Conservation (phyloP, 1,140 invertebrate genomes). For the Drosophila auraria region DNA sequence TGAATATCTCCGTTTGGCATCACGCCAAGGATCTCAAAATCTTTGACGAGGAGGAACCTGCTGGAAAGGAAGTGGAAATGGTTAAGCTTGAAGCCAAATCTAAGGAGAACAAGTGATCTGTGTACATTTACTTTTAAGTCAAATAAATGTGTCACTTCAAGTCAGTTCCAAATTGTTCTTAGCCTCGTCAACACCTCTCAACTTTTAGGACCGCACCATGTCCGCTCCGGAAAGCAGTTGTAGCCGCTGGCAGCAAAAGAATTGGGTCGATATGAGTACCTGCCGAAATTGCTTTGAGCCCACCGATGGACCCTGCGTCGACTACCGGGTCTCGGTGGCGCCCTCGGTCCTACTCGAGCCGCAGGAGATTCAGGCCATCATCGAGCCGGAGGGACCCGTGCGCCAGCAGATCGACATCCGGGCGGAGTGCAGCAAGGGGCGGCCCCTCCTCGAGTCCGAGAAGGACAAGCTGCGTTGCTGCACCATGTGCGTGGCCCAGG, state of each 20-base stretch:
- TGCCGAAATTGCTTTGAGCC: constrained; percentile 47
- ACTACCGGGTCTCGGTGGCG: constrained; percentile 17
- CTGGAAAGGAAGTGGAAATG: constrained; percentile 33
- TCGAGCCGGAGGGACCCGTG: constrained; percentile 30
- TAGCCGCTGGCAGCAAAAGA: constrained; percentile 15
- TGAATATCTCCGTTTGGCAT: constrained; percentile 89
- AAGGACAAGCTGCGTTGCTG: constrained; percentile 8
- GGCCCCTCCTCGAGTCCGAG: constrained; percentile 1
- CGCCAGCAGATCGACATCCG: constrained; percentile 33
- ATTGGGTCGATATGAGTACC: neutral
- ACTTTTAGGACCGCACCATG: constrained; percentile 21
- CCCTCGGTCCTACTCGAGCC: neutral
- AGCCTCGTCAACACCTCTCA: neutral
- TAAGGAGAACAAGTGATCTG: neutral
- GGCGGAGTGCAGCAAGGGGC: constrained; percentile 28
- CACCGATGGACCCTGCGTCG: constrained; percentile 30
- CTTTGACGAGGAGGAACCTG: constrained; percentile 88
- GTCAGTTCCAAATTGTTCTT: neutral
- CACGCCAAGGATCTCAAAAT: constrained; percentile 89
- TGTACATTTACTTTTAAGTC: neutral
- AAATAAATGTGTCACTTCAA: constrained; percentile 12
- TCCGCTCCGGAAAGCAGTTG: constrained; percentile 45
- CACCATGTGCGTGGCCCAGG: constrained; percentile 44
- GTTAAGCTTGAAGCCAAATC: constrained; percentile 24
- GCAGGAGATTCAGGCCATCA: constrained; percentile 1